Percentiles rank a stretch among this genome's conserved stretches.
These are phyloP conservation scores for Dendrocincla fuliginosa DNA, from an alignment of 2,797 vertebrate genomes.

Conservation along the genomic window DNA sequence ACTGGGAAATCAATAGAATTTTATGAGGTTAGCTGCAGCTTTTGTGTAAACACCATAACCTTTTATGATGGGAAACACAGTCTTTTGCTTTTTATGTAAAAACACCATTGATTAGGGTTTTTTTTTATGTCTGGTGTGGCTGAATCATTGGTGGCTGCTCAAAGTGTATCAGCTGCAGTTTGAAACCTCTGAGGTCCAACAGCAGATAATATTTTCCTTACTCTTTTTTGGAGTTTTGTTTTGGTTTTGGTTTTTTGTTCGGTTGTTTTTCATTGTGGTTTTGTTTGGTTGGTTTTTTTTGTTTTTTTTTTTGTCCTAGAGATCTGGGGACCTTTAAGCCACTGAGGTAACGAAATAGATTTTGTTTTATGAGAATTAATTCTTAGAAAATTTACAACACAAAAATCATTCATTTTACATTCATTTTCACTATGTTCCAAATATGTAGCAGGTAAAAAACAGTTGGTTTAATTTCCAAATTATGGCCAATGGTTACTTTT, in stretches of 20 bases:
- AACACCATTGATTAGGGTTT: slow-evolving; percentile 56
- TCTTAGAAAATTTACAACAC: neutral
- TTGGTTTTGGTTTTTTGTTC: too few relatives aligned
- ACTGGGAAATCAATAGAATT: slow-evolving; percentile 77
- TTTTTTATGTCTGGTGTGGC: slow-evolving; percentile 5
- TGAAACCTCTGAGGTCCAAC: slow-evolving; percentile 35
- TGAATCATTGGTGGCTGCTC: slow-evolving; percentile 55
- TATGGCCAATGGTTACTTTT: neutral
- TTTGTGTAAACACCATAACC: slow-evolving; percentile 80
- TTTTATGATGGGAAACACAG: slow-evolving; percentile 84
- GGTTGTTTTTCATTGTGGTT: too few relatives aligned
- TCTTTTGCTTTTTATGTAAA: slow-evolving; percentile 76
- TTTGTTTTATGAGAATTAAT: slow-evolving; percentile 4
- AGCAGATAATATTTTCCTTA: slow-evolving; percentile 46
- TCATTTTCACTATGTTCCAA: neutral
- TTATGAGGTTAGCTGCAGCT: slow-evolving; percentile 79
- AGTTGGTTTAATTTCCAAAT: neutral
- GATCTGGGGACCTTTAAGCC: slow-evolving; percentile 36
- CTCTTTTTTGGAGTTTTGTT: neutral
- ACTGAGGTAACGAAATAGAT: slow-evolving; percentile 4
- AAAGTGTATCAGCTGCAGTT: slow-evolving; percentile 24
- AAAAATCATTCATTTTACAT: neutral
- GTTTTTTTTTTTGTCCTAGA: slow-evolving; percentile 14
- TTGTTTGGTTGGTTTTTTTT: neutral
- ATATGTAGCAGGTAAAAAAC: neutral